Conservation (phyloP, 2,797 vertebrate genomes). For the Poeciliopsis turneri region DNA sequence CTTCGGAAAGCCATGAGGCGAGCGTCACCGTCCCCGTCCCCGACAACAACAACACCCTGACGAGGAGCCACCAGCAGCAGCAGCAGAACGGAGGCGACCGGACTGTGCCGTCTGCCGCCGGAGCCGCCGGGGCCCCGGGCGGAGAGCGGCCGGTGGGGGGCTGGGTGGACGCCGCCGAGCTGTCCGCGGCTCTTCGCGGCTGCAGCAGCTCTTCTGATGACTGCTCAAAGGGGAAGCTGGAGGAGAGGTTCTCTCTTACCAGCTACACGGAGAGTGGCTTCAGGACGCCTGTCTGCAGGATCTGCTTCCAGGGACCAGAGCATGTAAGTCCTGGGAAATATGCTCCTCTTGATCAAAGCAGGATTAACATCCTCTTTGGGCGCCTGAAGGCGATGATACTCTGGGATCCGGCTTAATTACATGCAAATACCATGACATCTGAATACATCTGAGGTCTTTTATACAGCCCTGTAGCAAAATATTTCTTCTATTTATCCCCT, state of each 20-base stretch:
- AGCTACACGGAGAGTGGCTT: slow-evolving; percentile 96
- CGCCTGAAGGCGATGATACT: not conserved
- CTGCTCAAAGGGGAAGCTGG: slow-evolving; percentile 90
- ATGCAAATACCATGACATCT: not conserved
- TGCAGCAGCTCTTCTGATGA: slow-evolving; percentile 91
- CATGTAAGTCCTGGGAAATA: slow-evolving; percentile 84
- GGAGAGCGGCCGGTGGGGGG: slow-evolving; percentile 68
- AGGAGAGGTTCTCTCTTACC: slow-evolving; percentile 93
- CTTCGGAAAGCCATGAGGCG: slow-evolving; percentile 69
- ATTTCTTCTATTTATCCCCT: not conserved
- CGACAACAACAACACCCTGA: slow-evolving; percentile 86
- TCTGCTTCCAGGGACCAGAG: slow-evolving; percentile 99
- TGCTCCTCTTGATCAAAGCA: not conserved
- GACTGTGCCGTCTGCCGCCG: slow-evolving; percentile 76
- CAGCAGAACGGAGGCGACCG: slow-evolving; percentile 68
- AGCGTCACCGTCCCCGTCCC: slow-evolving; percentile 75
- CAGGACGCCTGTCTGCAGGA: slow-evolving; percentile 96
- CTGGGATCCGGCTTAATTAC: not conserved
- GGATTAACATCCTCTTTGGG: not conserved
- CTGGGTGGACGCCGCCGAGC: slow-evolving; percentile 86
- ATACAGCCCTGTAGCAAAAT: not conserved
- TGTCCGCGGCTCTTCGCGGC: slow-evolving; percentile 84
- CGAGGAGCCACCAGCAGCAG: slow-evolving; percentile 65
- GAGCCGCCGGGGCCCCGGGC: slow-evolving; percentile 70
- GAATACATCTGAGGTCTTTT: not conserved